phyloP scores from a whole-genome alignment of 2,888 invertebrate species.

The Maniola hyperantus region DNA sequence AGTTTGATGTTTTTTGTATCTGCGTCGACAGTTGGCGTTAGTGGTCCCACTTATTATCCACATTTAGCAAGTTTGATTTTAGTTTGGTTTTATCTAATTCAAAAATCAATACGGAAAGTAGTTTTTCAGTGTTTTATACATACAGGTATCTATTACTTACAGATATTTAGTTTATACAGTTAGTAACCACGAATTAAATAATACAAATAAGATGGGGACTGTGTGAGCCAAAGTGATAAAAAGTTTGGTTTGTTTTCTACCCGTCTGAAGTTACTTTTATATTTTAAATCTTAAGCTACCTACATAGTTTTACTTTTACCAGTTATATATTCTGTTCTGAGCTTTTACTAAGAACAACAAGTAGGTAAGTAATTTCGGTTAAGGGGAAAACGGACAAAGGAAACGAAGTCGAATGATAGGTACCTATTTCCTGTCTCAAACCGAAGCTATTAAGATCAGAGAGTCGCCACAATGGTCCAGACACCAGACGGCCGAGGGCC shows the following conservation, averaged over 20 bases:
- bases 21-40: slow-evolving; percentile 59
- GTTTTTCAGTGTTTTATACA: background rate
- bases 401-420: background rate
- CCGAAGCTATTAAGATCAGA: background rate
- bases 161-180: background rate
- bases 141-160: background rate
- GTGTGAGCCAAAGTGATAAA: background rate
- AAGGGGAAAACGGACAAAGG: background rate
- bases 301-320: no score
- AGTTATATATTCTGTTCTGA: no score
- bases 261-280: no score
- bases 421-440: background rate
- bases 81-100: background rate
- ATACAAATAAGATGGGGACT: background rate
- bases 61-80: background rate
- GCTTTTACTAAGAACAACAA: no score
- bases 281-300: no score
- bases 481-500: slow-evolving; percentile 50
- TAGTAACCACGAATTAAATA: background rate
- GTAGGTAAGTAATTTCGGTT: no score
- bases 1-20: slow-evolving; percentile 44
- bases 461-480: slow-evolving; percentile 59
- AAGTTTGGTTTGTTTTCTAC: background rate
- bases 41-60: slow-evolving; percentile 8
- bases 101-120: background rate